These are phyloP conservation scores for Lepilemur septentrionalis DNA, from an alignment of 2,797 vertebrate species.

Conservation along the genomic window DNA sequence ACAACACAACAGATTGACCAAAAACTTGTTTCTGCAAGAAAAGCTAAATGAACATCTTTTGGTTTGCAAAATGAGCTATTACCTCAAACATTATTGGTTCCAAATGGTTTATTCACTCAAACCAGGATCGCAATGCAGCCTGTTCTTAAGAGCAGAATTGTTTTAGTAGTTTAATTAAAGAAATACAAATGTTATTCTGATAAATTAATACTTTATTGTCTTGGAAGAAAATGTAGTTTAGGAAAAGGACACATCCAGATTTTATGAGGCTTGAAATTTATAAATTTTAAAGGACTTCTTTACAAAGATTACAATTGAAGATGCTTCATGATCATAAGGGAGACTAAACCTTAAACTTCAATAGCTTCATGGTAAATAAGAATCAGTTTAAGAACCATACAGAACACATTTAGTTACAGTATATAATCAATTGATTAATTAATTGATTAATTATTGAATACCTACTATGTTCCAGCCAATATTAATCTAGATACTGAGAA, in stretches of 20 bases:
- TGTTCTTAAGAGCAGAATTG: background rate
- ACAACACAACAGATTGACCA: background rate
- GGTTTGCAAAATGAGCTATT: constrained; percentile 67
- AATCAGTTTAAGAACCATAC: background rate
- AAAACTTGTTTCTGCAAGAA: constrained; percentile 63
- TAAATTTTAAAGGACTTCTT: background rate
- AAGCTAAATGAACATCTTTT: constrained; percentile 60
- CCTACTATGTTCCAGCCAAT: background rate
- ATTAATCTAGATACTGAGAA: background rate
- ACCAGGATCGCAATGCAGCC: constrained; percentile 26
- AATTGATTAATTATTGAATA: background rate
- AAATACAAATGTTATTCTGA: background rate
- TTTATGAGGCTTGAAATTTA: background rate
- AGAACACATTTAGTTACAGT: background rate
- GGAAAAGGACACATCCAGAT: background rate
- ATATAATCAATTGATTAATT: background rate
- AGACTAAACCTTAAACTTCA: background rate
- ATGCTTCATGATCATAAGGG: background rate
- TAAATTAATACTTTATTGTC: constrained; percentile 25
- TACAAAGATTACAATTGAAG: constrained; percentile 15
- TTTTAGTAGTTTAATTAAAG: background rate
- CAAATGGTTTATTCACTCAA: constrained; percentile 66
- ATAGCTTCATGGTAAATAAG: background rate
- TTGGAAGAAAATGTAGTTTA: background rate
- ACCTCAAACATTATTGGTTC: constrained; percentile 55